Base-by-base conservation (phyloP, 2,888 invertebrate genomes). In the Ecliptopera silaceata region DNA sequence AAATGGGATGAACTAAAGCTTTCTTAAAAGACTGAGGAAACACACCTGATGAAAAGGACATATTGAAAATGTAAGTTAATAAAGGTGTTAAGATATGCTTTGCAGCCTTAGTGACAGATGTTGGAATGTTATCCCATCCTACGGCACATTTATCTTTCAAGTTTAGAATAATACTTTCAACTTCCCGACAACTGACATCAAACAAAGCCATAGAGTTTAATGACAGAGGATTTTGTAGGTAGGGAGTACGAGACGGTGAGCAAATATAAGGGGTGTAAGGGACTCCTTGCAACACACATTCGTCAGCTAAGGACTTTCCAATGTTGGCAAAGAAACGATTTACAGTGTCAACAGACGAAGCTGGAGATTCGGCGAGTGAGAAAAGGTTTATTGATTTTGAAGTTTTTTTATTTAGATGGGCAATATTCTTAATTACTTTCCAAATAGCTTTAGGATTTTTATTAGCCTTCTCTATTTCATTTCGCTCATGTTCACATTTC, bases 1-100 rank as follows among this genome's bases (percentile, higher is more conserved):
- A 15, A 38, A 38, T 38, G 1, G 47, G 47, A n/a, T 26, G 26
- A 5, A 47, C 38, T 22, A 66, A n/a, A 3, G 64, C 43, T 41
- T 34, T 55, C 20, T 67, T 67, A 12, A 66, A 52, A 0, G 20
- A 49, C 1, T 55, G 34, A 0, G 66, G 65, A 11, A 67, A 67
- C n/a, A 56, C 18, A 1, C 62, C 61, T 3, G 47, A 17, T 0
- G 44, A 26, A 1, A 62, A n/a, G 11, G 34, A 52, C 1, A 52
- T 34, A 26, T 63, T 60, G 32, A 55, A 56, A 0, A 60, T 15
- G 10, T 39, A 22, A 2, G 26, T 46, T 1, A 63, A 26, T 0
- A 48, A n/a, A 11, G 59, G 56, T 10, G 54, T 34, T 13, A 62
- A 12, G 3, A 45, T 13, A 22, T 26, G 13, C 20, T 11, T 34